These are phyloP conservation scores for Cynocephalus volans DNA, from an alignment of 2,113 vertebrate genomes.

Conservation along the genomic window DNA sequence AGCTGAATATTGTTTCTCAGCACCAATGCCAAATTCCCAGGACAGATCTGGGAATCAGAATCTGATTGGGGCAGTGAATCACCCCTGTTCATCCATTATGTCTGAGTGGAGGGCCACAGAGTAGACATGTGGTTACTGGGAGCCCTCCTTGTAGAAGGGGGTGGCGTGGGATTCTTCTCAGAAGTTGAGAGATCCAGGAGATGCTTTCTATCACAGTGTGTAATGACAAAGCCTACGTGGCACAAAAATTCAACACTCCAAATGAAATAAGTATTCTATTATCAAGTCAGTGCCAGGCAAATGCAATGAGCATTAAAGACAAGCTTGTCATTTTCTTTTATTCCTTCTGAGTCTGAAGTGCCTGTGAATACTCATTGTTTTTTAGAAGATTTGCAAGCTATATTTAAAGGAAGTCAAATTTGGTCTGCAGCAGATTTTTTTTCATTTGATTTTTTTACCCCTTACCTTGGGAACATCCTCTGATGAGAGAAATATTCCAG, in stretches of 20 bases:
- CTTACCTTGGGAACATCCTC: neutral
- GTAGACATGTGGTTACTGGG: neutral
- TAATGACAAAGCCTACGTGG: neutral
- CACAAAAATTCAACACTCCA: neutral
- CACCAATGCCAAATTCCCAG: neutral
- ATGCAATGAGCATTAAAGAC: conserved; percentile 28
- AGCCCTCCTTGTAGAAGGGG: neutral
- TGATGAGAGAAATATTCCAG: conserved; percentile 45
- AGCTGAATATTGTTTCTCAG: neutral
- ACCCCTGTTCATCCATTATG: neutral
- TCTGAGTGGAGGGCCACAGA: neutral
- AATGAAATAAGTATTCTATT: conserved; percentile 2
- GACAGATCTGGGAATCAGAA: neutral
- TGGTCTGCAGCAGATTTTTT: conserved; percentile 41
- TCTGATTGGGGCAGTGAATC: neutral
- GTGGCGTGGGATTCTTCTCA: neutral
- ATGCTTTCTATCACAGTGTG: neutral
- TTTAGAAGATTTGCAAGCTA: conserved; percentile 15
- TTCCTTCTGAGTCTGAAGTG: neutral
- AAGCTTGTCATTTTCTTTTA: conserved; percentile 61
- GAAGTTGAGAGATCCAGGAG: neutral
- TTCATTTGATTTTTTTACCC: conserved; percentile 14
- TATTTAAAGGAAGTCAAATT: conserved; percentile 55
- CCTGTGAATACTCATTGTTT: conserved; percentile 30
- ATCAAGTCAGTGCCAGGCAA: neutral